phyloP scores from a whole-genome alignment of 2,888 invertebrate species.

The Agrochola circellaris region DNA sequence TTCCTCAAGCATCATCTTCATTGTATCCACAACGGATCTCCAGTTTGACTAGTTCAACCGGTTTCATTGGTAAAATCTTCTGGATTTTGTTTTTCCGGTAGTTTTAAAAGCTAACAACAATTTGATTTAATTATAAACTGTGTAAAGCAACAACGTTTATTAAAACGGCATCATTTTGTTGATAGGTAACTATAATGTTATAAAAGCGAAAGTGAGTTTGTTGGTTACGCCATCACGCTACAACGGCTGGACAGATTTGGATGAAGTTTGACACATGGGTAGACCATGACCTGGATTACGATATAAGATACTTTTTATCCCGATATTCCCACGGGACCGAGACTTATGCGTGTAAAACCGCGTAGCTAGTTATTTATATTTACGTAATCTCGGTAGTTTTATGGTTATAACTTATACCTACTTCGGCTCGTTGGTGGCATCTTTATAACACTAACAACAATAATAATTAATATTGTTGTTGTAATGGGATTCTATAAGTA shows the following conservation, averaged over 20 bases:
- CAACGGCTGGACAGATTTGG: no score
- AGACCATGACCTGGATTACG: no score
- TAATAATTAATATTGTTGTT: no score
- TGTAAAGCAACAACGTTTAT: constrained; percentile 8
- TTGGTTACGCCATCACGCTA: no score
- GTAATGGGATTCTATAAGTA: no score
- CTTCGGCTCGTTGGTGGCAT: background rate
- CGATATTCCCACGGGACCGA: no score
- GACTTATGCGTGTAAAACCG: no score
- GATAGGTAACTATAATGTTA: no score
- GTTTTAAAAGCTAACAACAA: constrained; percentile 6
- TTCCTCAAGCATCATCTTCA: constrained; percentile 35
- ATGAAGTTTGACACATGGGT: no score
- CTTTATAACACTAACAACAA: no score
- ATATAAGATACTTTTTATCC: no score
- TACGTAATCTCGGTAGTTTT: background rate
- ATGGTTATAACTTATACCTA: background rate
- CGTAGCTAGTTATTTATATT: background rate
- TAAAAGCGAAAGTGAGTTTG: no score
- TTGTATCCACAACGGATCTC: constrained; percentile 17
- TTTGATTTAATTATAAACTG: constrained; percentile 6
- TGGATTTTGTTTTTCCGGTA: background rate
- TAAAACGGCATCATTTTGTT: constrained; percentile 2
- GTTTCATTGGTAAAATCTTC: constrained; percentile 12
- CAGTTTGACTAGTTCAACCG: constrained; percentile 21